Base-by-base conservation (phyloP, 2,888 invertebrate species). In the Aphidoletes aphidimyza region DNA sequence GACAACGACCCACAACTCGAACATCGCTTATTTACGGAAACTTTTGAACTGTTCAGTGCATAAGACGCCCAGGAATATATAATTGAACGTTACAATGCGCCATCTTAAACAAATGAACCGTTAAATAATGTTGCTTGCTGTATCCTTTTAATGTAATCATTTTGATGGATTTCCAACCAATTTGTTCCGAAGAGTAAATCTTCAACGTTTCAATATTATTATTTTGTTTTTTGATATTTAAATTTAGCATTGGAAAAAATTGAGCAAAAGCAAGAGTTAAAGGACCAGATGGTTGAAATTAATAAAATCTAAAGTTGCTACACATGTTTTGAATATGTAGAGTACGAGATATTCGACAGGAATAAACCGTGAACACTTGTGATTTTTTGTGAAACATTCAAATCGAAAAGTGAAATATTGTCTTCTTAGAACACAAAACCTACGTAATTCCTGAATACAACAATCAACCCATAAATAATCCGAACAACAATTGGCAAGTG, bases 21-120 rank as follows among this genome's bases (percentile, higher is more conserved):
- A n/a, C n/a, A n/a, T 39, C 39, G 5, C 39, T 39, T 39, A 8
- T 39, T 39, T 5, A 8, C 11, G 39, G 5, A 8, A 8, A 8
- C 5, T 39, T 39, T 47, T 17, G 11, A 69, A 69, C 30, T 9
- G 30, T 22, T 17, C 54, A 14, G 6, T 26, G 2, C 26, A 26
- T 2, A 54, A 22, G 22, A 0, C n/a, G 0, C 3, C 22, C n/a
- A 2, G 26, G 22, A 54, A 22, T 17, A 54, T 54, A 22, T 54
- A 54, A 54, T 54, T 54, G 54, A 54, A 54, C 26, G 54, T 0
- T 54, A 69, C 22, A 54, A 11, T 22, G 22, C 69, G 14, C 30
- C 69, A 69, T 69, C 69, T 69, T 69, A 69, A 69, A 69, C 30
- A 69, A 69, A 69, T 69, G 69, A 69, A 69, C 30, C 69, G 69